Evolutionary conservation across 1,140 invertebrate species (phyloP).

Genomic region (Ctenoplectra terminalis): DNA sequence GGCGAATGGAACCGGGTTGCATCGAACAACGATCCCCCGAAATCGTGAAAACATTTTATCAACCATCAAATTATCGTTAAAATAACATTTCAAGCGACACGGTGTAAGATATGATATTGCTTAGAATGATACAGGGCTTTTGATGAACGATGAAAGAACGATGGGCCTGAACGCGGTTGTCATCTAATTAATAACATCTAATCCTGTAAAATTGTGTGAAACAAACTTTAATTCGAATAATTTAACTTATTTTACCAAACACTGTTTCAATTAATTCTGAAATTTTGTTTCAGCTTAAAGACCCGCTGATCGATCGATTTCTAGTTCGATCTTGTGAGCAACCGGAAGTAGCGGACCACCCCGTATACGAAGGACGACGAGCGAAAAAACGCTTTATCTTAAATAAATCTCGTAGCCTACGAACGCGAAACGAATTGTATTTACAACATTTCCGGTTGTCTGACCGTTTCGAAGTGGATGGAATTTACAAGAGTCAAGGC

Average conservation of each 20-base stretch:
- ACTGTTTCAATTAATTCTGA: background rate
- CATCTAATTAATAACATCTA: background rate
- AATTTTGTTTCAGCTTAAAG: background rate
- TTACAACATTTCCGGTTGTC: constrained; percentile 50
- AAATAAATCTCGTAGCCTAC: constrained; percentile 12
- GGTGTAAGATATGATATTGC: background rate
- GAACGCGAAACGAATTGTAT: constrained; percentile 41
- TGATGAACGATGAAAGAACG: background rate
- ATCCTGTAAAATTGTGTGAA: background rate
- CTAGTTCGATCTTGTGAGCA: background rate
- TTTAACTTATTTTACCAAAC: background rate
- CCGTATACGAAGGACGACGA: constrained; percentile 2
- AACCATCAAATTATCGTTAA: background rate
- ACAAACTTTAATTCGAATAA: background rate
- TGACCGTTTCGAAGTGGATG: constrained; percentile 8
- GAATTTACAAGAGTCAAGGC: constrained; percentile 36
- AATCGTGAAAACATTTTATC: background rate
- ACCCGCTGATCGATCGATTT: background rate
- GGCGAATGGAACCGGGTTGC: background rate
- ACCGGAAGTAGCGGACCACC: background rate
- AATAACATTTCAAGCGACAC: background rate
- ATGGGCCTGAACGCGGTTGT: no score
- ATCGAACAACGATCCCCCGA: background rate
- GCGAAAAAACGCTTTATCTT: constrained; percentile 25
- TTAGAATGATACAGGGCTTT: background rate